These are phyloP conservation scores for Sylvia borin DNA, from an alignment of 2,797 vertebrate genomes.

Conservation along the genomic window DNA sequence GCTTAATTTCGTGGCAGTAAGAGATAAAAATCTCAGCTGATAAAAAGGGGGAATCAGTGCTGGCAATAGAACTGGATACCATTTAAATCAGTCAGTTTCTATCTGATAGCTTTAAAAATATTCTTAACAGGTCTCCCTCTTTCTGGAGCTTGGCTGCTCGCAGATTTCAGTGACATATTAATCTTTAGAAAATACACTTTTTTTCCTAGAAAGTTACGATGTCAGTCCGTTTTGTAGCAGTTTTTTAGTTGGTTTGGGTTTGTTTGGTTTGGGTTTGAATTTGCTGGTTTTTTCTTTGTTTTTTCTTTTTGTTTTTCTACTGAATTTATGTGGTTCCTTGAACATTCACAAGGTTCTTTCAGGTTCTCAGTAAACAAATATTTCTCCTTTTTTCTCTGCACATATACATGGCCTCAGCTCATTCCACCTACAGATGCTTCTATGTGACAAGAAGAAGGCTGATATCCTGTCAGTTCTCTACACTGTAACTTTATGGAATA, in stretches of 20 bases:
- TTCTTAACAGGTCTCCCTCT: neutral
- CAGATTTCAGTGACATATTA: neutral
- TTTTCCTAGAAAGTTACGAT: neutral
- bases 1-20: neutral
- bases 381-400: neutral
- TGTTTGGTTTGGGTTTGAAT: neutral
- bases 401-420: neutral
- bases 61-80: neutral
- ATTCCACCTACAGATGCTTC: neutral
- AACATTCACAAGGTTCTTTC: neutral
- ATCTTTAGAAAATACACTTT: neutral
- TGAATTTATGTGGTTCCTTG: neutral
- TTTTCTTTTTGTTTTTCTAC: neutral
- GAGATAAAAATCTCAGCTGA: neutral
- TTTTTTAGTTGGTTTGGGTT: neutral
- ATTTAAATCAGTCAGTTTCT: neutral
- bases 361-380: neutral
- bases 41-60: neutral
- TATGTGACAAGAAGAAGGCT: neutral
- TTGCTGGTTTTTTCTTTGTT: neutral
- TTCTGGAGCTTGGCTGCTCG: neutral
- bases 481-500: neutral
- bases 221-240: neutral
- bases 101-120: neutral
- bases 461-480: neutral